Evolutionary conservation across 2,797 vertebrate genomes (phyloP).

Genomic region (Gobionotothen gibberifrons): DNA sequence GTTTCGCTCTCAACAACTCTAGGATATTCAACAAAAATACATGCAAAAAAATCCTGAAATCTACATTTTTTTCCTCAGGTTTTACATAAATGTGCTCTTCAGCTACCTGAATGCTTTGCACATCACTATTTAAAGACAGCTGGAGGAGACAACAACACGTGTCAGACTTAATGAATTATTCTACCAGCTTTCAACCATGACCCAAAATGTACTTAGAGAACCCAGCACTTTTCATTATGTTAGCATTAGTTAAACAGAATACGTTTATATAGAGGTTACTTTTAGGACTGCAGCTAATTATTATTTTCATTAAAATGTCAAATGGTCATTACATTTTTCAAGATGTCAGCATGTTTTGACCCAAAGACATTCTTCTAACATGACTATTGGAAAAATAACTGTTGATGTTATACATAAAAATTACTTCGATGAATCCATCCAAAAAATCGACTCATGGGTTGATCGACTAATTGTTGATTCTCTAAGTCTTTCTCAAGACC

Average conservation of each 20-base stretch:
- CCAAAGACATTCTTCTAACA: too few relatives aligned
- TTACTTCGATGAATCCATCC: too few relatives aligned
- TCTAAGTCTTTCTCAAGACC: not conserved
- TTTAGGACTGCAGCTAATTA: not conserved
- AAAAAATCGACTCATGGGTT: too few relatives aligned
- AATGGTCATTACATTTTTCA: too few relatives aligned
- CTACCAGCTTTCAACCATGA: not conserved
- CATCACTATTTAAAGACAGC: not conserved
- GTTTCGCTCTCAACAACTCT: not conserved
- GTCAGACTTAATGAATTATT: not conserved
- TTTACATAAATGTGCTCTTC: not conserved
- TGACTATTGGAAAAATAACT: not conserved
- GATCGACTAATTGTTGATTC: not conserved
- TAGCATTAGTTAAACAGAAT: not conserved
- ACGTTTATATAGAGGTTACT: not conserved
- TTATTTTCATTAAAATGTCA: not conserved
- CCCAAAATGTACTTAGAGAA: not conserved
- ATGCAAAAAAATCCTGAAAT: not conserved
- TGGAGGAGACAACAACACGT: not conserved
- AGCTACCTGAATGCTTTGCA: not conserved
- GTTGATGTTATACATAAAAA: too few relatives aligned
- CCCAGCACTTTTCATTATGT: not conserved
- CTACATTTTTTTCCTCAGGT: conserved; percentile 22
- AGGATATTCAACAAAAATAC: not conserved
- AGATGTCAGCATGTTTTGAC: too few relatives aligned